These are phyloP conservation scores for Rhingia campestris DNA, from an alignment of 2,888 invertebrate genomes.

Conservation along the genomic window DNA sequence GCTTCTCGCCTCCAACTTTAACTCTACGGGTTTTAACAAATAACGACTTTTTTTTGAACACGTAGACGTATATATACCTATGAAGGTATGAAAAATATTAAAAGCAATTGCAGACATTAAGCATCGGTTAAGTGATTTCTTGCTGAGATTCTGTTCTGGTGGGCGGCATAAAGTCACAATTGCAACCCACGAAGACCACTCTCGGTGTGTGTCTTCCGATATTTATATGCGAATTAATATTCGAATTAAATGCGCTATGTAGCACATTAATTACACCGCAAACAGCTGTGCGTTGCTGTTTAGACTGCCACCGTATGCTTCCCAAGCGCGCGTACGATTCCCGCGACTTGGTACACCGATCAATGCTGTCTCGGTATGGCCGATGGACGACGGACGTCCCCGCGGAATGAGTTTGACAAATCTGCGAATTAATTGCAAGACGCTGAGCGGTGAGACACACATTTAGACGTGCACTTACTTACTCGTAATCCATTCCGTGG, in stretches of 20 bases:
- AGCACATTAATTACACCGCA: slow-evolving; percentile 65
- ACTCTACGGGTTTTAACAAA: background rate
- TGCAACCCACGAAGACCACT: slow-evolving; percentile 55
- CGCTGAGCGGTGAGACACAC: slow-evolving; percentile 23
- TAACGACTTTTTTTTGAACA: slow-evolving; percentile 17
- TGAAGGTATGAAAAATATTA: slow-evolving; percentile 19
- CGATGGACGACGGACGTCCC: slow-evolving; percentile 48
- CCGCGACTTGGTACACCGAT: slow-evolving; percentile 27
- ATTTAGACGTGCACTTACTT: slow-evolving; percentile 20
- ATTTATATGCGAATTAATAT: slow-evolving; percentile 65
- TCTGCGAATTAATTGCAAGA: slow-evolving; percentile 69
- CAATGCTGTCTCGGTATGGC: slow-evolving; percentile 5
- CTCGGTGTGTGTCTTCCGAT: slow-evolving; percentile 45
- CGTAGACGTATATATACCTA: background rate
- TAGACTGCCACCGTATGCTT: slow-evolving; percentile 65
- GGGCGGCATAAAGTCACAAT: slow-evolving; percentile 51
- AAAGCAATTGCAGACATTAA: slow-evolving; percentile 50
- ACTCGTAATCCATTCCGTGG: slow-evolving; percentile 37
- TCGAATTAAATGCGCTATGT: slow-evolving; percentile 68
- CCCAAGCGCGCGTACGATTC: slow-evolving; percentile 13
- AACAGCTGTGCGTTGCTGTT: slow-evolving; percentile 58
- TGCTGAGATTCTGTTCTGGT: slow-evolving; percentile 56
- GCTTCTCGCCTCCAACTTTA: slow-evolving; percentile 44
- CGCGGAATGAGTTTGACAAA: slow-evolving; percentile 65
- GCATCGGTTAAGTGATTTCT: slow-evolving; percentile 61